Evolutionary conservation across 2,797 vertebrate species (phyloP).

Genomic region (Mionectes olivaceus): DNA sequence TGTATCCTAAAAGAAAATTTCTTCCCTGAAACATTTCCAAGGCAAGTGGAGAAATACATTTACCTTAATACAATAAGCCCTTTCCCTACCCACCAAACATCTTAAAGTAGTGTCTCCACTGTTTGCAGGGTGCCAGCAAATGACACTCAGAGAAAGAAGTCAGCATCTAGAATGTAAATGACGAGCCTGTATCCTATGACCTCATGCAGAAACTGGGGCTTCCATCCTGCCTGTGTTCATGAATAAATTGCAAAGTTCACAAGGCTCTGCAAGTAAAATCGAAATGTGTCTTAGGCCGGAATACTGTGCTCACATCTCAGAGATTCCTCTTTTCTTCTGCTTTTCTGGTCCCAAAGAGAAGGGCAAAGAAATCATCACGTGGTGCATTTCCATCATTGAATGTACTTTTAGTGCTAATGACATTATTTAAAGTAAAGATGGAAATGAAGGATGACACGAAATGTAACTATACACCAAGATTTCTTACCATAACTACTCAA

Average conservation of each 20-base stretch:
- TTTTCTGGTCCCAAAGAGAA: neutral
- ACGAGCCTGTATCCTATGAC: neutral
- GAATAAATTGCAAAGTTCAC: slow-evolving; percentile 6
- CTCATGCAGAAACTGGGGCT: neutral
- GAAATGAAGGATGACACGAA: neutral
- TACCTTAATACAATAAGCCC: neutral
- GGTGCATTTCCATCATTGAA: neutral
- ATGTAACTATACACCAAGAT: neutral
- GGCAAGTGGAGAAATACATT: neutral
- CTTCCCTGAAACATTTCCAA: neutral
- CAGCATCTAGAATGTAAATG: neutral
- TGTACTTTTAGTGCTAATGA: neutral
- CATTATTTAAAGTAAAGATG: neutral
- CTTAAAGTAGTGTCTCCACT: neutral
- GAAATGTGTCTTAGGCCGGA: neutral
- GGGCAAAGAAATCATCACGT: neutral
- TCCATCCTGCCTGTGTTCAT: neutral
- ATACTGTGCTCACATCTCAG: neutral
- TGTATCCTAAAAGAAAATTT: neutral
- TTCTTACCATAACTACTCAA: neutral
- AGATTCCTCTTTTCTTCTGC: neutral
- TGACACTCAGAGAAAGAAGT: neutral
- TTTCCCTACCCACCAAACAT: neutral
- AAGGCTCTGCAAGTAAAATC: neutral
- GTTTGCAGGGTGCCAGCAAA: neutral